These are phyloP conservation scores for Stenolophus ochropezus DNA, from an alignment of 2,888 invertebrate genomes.

Conservation along the genomic window DNA sequence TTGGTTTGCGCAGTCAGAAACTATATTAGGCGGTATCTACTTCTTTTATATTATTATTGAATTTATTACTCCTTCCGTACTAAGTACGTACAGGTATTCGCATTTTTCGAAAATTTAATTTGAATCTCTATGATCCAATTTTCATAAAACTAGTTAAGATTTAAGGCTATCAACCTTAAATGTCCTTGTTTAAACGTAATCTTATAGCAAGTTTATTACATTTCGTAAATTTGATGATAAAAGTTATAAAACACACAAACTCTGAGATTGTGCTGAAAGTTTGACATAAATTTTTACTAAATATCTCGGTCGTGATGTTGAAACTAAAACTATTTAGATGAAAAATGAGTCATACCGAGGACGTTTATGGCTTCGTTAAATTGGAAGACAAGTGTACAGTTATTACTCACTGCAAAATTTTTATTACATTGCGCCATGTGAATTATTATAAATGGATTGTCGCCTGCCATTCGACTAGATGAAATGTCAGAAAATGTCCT, in stretches of 20 bases:
- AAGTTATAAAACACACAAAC: constrained; percentile 26
- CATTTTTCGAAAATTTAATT: not conserved
- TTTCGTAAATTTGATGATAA: constrained; percentile 36
- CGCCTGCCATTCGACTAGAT: not conserved
- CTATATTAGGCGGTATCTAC: too few species aligned
- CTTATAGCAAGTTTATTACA: constrained; percentile 9
- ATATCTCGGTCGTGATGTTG: constrained; percentile 33
- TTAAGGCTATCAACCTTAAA: not conserved
- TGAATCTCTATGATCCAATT: not conserved
- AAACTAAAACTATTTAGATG: constrained; percentile 56
- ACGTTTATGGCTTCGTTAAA: constrained; percentile 50
- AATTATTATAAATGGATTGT: constrained; percentile 40
- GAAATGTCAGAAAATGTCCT: not conserved
- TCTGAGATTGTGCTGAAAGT: constrained; percentile 46
- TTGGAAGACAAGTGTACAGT: constrained; percentile 49
- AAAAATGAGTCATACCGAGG: constrained; percentile 40
- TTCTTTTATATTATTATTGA: not conserved
- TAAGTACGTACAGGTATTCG: not conserved
- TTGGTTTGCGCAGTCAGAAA: too few species aligned
- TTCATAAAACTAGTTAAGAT: not conserved
- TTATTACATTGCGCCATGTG: constrained; percentile 13
- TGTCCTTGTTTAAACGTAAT: not conserved
- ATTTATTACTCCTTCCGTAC: not conserved
- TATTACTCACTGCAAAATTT: constrained; percentile 50
- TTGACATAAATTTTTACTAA: constrained; percentile 51